Percentiles rank a stretch among this genome's conserved stretches.
These are phyloP conservation scores for Hepsetus odoe DNA, from an alignment of 2,113 vertebrate species.

Conservation along the genomic window DNA sequence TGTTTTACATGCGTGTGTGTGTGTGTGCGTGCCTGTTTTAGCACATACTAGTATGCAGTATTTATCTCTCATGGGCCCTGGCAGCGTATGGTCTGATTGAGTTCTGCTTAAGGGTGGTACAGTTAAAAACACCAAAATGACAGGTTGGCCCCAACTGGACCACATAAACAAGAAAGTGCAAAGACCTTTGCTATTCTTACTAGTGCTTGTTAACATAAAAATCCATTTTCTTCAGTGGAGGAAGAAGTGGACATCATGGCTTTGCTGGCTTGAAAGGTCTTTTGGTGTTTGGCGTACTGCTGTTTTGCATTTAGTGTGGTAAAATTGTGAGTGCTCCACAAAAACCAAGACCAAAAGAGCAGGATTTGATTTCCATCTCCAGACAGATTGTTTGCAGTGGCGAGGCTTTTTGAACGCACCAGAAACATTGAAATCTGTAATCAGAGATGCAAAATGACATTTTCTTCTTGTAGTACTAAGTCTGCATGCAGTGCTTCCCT, in stretches of 20 bases:
- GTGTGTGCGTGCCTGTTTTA: not conserved
- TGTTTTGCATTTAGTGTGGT: not conserved
- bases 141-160: slow-evolving; percentile 7
- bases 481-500: slow-evolving; percentile 33
- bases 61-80: slow-evolving; percentile 29
- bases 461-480: slow-evolving; percentile 61
- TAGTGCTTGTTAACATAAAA: not conserved
- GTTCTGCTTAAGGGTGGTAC: slow-evolving; percentile 28
- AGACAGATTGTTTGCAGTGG: slow-evolving; percentile 66
- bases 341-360: slow-evolving; percentile 66
- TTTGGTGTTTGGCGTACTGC: not conserved
- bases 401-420: slow-evolving; percentile 54
- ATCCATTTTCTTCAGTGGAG: not conserved
- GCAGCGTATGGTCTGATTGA: slow-evolving; percentile 29
- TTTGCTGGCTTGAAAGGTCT: slow-evolving; percentile 3
- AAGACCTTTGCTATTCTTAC: not conserved
- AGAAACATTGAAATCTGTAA: slow-evolving; percentile 66
- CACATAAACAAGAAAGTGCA: not conserved
- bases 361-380: slow-evolving; percentile 74
- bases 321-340: slow-evolving; percentile 48
- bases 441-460: slow-evolving; percentile 70
- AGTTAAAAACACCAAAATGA: not conserved
- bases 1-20: slow-evolving; percentile 40
- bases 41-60: slow-evolving; percentile 9
- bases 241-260: not conserved